phyloP scores from a whole-genome alignment of 2,797 vertebrate species.

The Knipowitschia caucasica region DNA sequence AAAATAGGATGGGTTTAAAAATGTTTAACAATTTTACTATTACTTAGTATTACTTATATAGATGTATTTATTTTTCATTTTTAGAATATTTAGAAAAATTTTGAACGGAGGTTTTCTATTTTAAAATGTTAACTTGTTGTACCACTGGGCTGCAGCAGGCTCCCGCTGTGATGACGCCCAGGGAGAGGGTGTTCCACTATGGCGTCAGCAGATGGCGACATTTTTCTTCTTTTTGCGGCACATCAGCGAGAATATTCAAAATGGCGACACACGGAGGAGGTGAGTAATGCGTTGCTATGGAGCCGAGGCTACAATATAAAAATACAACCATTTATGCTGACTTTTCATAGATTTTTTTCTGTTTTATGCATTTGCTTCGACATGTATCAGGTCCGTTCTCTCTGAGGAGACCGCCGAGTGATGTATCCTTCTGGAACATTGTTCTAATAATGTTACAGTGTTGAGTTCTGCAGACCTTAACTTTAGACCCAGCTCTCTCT shows the following conservation, averaged over 20 bases:
- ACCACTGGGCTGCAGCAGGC: too few species aligned
- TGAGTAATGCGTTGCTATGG: constrained; percentile 66
- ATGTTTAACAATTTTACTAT: too few species aligned
- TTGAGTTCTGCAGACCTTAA: constrained; percentile 16
- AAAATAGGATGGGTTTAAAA: too few species aligned
- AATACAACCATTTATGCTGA: neutral
- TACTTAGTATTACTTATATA: too few species aligned
- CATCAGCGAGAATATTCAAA: constrained; percentile 30
- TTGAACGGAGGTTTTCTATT: too few species aligned
- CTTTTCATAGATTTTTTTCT: rapidly evolving
- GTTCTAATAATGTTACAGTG: neutral
- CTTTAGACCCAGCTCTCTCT: constrained; percentile 73
- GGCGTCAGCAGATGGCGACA: constrained; percentile 40
- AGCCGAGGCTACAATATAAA: constrained; percentile 16
- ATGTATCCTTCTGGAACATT: constrained; percentile 64
- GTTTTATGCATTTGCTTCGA: neutral
- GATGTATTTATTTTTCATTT: too few species aligned
- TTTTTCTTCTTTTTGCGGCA: neutral
- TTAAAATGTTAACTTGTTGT: too few species aligned
- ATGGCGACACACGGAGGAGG: constrained; percentile 58
- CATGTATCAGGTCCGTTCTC: neutral
- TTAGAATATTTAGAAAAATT: too few species aligned
- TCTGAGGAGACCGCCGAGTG: constrained; percentile 32
- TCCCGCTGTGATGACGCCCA: too few species aligned
- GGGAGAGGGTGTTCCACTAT: constrained; percentile 17